Conservation (phyloP, 2,113 vertebrate species). For the Porphyrio hochstetteri region DNA sequence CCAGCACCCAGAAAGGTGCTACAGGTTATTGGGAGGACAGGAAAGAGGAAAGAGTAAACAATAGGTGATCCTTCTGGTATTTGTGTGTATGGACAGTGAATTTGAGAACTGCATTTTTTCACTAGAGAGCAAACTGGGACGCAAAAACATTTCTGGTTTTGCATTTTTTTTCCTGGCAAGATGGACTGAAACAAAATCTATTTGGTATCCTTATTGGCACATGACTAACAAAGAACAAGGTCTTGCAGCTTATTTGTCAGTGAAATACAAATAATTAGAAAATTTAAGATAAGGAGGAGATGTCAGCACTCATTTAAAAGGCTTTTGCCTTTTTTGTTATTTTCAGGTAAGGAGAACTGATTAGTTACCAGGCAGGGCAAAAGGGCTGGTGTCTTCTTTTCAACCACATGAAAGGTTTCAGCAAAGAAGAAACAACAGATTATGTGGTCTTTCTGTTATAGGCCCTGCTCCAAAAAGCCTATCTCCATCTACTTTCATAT, state of each 20-base stretch:
- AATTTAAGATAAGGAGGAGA: not conserved
- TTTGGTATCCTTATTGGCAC: not conserved
- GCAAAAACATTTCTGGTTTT: not conserved
- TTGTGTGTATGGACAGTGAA: not conserved
- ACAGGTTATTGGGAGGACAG: not conserved
- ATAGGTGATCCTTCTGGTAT: not conserved
- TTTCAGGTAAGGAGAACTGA: not conserved
- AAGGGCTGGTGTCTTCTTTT: not conserved
- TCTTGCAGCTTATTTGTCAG: not conserved
- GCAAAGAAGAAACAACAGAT: not conserved
- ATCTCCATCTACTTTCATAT: not conserved
- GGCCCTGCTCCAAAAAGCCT: not conserved
- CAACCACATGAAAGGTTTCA: not conserved
- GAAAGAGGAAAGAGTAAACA: not conserved
- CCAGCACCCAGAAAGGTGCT: not conserved
- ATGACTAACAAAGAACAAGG: not conserved
- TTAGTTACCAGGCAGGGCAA: not conserved
- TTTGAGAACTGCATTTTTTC: not conserved
- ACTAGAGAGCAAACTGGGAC: not conserved
- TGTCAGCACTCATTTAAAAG: not conserved
- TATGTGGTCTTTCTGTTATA: not conserved
- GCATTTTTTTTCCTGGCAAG: not conserved
- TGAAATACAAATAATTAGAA: not conserved
- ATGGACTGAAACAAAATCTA: not conserved
- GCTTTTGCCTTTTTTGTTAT: not conserved